A percentile compares a stretch with the other conserved stretches of the same genome.
phyloP scores from a whole-genome alignment of 2,797 vertebrate genomes.

The Silurus aristotelis region DNA sequence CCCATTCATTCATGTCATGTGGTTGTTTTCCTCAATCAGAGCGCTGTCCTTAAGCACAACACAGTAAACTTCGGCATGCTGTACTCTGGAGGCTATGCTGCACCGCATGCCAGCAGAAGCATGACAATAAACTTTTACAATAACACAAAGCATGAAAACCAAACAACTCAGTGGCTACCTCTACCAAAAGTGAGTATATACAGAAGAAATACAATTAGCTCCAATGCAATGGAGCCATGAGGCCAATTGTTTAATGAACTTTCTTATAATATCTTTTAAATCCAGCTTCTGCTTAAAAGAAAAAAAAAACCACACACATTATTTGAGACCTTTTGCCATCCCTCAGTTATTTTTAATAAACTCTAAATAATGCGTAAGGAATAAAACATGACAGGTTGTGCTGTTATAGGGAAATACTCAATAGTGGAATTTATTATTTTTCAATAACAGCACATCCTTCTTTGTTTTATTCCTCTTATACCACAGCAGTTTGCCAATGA shows the following conservation, averaged over 20 bases:
- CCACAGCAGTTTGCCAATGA: slow-evolving; percentile 19
- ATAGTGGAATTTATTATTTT: slow-evolving; percentile 5
- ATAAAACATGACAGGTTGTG: slow-evolving; percentile 17
- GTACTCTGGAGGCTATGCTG: slow-evolving; percentile 97
- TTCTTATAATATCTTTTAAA: slow-evolving; percentile 18
- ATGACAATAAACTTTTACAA: slow-evolving; percentile 99
- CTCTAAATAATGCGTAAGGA: not conserved
- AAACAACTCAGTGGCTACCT: slow-evolving; percentile 97
- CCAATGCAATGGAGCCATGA: slow-evolving; percentile 46
- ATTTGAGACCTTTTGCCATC: slow-evolving; percentile 4
- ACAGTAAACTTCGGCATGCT: slow-evolving; percentile 99
- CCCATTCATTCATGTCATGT: slow-evolving; percentile 87
- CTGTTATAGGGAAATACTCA: slow-evolving; percentile 6
- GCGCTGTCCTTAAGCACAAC: slow-evolving; percentile 99
- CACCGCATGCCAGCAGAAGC: slow-evolving; percentile 95
- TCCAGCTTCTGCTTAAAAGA: slow-evolving; percentile 37
- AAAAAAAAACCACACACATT: not conserved
- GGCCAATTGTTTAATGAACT: slow-evolving; percentile 30
- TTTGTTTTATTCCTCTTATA: slow-evolving; percentile 30
- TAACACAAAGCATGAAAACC: slow-evolving; percentile 98
- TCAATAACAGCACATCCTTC: not conserved
- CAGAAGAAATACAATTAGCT: slow-evolving; percentile 53
- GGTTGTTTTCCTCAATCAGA: slow-evolving; percentile 99
- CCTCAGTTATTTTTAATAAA: not conserved
- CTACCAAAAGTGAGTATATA: slow-evolving; percentile 97